These are phyloP conservation scores for Asarcornis scutulata DNA, from an alignment of 2,113 vertebrate genomes.

Conservation along the genomic window DNA sequence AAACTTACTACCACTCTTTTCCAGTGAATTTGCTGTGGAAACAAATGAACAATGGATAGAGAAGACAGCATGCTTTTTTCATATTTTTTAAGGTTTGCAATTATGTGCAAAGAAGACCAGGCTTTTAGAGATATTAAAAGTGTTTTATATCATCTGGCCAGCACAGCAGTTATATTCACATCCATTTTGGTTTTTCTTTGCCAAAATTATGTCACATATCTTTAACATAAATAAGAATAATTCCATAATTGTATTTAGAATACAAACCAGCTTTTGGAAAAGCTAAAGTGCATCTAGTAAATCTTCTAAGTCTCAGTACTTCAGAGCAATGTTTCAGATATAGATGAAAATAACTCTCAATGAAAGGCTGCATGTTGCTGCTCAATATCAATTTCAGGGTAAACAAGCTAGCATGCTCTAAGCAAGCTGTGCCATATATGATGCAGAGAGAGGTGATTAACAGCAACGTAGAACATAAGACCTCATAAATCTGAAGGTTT, in stretches of 20 bases:
- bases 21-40: neutral
- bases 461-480: neutral
- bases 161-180: neutral
- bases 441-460: neutral
- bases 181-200: neutral
- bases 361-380: neutral
- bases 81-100: neutral
- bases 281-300: neutral
- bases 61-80: neutral
- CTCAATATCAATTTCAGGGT: neutral
- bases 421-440: neutral
- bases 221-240: neutral
- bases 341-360: neutral
- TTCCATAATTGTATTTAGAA: neutral
- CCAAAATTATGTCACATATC: neutral
- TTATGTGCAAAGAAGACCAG: neutral
- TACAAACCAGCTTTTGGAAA: neutral
- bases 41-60: neutral
- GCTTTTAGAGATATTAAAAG: neutral
- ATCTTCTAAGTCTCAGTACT: neutral
- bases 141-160: neutral
- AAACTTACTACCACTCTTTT: neutral
- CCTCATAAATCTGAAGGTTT: neutral
- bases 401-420: neutral
- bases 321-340: neutral